phyloP scores from a whole-genome alignment of 2,797 vertebrate genomes.

The Morus bassanus region DNA sequence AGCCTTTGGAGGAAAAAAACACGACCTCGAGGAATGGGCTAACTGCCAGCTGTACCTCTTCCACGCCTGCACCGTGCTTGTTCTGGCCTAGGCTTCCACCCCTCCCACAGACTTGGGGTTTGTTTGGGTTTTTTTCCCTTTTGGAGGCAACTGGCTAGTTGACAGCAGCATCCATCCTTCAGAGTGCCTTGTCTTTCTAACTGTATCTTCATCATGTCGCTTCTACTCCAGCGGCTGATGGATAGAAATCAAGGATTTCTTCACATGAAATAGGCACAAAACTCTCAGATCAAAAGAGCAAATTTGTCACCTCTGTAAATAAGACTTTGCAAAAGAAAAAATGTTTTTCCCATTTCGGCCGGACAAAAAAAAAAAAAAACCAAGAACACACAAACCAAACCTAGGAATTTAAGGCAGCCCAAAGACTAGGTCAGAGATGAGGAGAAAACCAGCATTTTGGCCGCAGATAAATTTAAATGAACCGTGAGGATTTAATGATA shows the following conservation, averaged over 20 bases:
- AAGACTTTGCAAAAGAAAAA: background rate
- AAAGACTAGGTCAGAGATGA: no score
- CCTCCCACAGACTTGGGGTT: background rate
- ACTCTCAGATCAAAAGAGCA: background rate
- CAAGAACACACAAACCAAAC: no score
- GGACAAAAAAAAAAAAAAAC: background rate
- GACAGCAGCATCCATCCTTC: background rate
- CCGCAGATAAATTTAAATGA: background rate
- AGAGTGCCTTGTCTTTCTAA: background rate
- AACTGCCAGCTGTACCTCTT: background rate
- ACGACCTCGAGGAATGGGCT: background rate
- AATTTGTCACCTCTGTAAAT: background rate
- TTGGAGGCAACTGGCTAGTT: background rate
- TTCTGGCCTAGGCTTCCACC: background rate
- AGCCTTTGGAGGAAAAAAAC: background rate
- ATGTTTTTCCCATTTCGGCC: background rate
- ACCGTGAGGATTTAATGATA: background rate
- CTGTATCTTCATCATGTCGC: background rate
- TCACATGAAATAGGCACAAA: background rate
- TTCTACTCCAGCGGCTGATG: background rate
- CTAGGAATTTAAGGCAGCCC: background rate
- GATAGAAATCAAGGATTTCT: background rate
- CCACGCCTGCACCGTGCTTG: rapidly evolving
- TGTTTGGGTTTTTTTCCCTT: background rate
- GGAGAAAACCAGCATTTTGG: background rate